Base-by-base conservation (phyloP, 1,140 invertebrate species). In the Whitmania pigra region DNA sequence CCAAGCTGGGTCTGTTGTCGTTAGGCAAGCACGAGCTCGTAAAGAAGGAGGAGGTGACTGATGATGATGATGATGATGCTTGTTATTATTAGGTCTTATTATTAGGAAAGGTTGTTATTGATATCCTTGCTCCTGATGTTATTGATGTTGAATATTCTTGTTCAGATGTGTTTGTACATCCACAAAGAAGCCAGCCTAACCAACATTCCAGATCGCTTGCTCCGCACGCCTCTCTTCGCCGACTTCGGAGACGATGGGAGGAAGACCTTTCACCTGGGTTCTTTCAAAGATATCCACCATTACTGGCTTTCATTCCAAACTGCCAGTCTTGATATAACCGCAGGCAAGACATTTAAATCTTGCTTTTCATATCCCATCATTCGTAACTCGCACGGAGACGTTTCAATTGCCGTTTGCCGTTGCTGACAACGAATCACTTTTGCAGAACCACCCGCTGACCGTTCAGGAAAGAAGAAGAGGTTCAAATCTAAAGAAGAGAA, bases 291-390 rank as follows among this genome's bases (percentile, higher is more conserved):
- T 73, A 79, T 91, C 0, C 84, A 87, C 15, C 83, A 85, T n/a
- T 91, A 89, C 78, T 91, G 90, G 90, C 85, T 77, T 70, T 86
- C 89, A 63, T 81, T 90, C 78, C 87, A 87, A 84, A 85, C 84
- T 40, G 87, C 87, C 63, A 87, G 87, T 74, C 83, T 89, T 29
- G 85, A 87, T 72, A 89, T 89, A 0, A 85, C 84, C 54, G 78
- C 90, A 17, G 88, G 88, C 31, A 85, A 84, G 54, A 73, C 54
- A 5, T 20, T n/a, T n/a, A n/a, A n/a, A n/a, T n/a, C n/a, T n/a
- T n/a, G n/a, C n/a, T n/a, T n/a, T n/a, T n/a, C n/a, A n/a, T n/a
- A n/a, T n/a, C n/a, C n/a, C n/a, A n/a, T 36, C 31, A 6, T 36
- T 36, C 31, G 31, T 36, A 6, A 2, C 31, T 36, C 31, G 6